Conservation (phyloP, 2,888 invertebrate genomes). For the Coecobrya sp. region DNA sequence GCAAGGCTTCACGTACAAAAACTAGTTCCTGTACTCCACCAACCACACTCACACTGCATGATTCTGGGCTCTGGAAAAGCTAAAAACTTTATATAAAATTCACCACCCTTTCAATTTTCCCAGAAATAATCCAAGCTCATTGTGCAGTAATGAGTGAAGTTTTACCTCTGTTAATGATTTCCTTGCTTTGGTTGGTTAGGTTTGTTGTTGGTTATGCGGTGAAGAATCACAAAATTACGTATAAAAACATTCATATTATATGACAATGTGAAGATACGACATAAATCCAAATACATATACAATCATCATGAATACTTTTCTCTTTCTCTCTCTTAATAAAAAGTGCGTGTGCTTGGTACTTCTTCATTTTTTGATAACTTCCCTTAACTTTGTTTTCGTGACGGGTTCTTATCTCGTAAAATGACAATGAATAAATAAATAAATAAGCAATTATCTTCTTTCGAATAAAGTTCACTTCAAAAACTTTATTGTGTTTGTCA, state of each 20-base stretch:
- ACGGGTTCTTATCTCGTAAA: background rate
- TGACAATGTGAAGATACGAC: too few relatives aligned
- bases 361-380: constrained; percentile 8
- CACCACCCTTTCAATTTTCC: constrained; percentile 18
- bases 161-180: constrained; percentile 39
- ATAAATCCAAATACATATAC: too few relatives aligned
- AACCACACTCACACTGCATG: background rate
- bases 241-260: too few relatives aligned
- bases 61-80: background rate
- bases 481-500: background rate
- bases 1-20: background rate
- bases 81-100: background rate
- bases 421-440: constrained; percentile 41
- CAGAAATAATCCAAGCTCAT: constrained; percentile 18
- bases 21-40: constrained; percentile 7
- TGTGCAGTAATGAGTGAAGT: constrained; percentile 34
- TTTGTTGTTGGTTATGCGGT: background rate
- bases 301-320: background rate
- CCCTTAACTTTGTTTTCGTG: background rate
- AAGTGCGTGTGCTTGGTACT: background rate
- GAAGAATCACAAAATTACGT: background rate
- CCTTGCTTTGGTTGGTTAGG: background rate
- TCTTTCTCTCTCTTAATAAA: background rate
- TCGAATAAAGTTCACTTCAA: background rate
- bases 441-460: constrained; percentile 38